Base-by-base conservation (phyloP, 2,113 vertebrate genomes). In the Parotia lawesii region DNA sequence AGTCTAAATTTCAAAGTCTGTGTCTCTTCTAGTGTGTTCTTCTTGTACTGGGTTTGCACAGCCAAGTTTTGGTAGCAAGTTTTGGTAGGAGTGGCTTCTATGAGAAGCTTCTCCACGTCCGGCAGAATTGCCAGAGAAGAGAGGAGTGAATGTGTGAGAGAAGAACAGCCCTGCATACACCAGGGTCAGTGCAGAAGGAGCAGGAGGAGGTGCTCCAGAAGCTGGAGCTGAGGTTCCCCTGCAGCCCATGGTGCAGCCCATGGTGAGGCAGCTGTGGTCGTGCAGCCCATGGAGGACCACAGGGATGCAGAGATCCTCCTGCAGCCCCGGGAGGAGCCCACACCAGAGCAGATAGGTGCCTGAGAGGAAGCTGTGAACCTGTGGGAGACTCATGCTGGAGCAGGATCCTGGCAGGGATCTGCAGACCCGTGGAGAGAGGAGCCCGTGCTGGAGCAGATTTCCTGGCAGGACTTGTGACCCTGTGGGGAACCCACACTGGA, bases 371-470 rank as follows among this genome's bases (percentile, higher is more conserved):
- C 27, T 72, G 42, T 75, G 61, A 66, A 25, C 11, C 31, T 45
- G 18, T 1, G 3, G 22, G n/a, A 23, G 48, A 1, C n/a, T 2
- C 0, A 0, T 48, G 29, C 24, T 65, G 60, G 70, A 47, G n/a
- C 19, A 56, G 58, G 24, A 0, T 48, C 22, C 45, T 69, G 45
- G 4, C 44, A 66, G 42, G 58, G 25, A 29, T n/a, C 16, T 58
- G 44, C 31, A 58, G 20, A 58, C 16, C 61, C 0, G 0, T 50
- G 51, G 35, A 25, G 16, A 50, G 31, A 66, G 51, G 8, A 85
- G 21, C 21, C 56, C 13, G 5, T 21, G 11, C 24, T 14, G 65
- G 48, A 48, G 29, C 20, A 71, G 20, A 3, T 24, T 53, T 84
- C 23, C 19, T 56, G 54, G 3, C 1, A 29, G 73, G 16, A 54